Percentiles rank a stretch among this genome's conserved stretches.
These are phyloP conservation scores for Brienomyrus longianalis DNA, from an alignment of 2,113 vertebrate species.

Conservation along the genomic window DNA sequence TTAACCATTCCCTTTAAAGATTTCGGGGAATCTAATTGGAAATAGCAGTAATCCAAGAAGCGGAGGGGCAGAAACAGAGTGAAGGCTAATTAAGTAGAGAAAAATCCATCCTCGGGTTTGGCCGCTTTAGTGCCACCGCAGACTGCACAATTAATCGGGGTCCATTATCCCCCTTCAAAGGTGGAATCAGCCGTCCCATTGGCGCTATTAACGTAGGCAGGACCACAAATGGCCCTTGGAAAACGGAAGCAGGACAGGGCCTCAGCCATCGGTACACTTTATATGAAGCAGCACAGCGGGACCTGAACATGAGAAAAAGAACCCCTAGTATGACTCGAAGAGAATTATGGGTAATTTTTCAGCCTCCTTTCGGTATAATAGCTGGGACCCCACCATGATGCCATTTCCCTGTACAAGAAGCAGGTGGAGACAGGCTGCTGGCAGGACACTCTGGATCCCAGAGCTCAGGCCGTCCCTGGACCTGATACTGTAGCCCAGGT, in stretches of 20 bases:
- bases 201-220: not conserved
- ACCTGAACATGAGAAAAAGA: not conserved
- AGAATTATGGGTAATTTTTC: not conserved
- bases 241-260: not conserved
- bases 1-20: not conserved
- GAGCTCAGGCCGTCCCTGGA: not conserved
- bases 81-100: not conserved
- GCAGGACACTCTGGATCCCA: not conserved
- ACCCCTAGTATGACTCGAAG: not conserved
- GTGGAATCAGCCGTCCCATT: not conserved
- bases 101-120: not conserved
- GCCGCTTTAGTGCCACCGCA: not conserved
- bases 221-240: not conserved
- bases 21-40: not conserved
- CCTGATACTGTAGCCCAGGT: not conserved
- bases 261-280: not conserved
- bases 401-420: not conserved
- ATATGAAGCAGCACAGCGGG: not conserved
- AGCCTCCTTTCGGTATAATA: not conserved
- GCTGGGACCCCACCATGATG: not conserved
- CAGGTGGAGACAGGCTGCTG: not conserved
- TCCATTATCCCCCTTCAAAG: not conserved
- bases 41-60: not conserved
- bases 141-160: not conserved
- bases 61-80: not conserved